phyloP scores from a whole-genome alignment of 2,888 invertebrate genomes.

The Carabus problematicus region DNA sequence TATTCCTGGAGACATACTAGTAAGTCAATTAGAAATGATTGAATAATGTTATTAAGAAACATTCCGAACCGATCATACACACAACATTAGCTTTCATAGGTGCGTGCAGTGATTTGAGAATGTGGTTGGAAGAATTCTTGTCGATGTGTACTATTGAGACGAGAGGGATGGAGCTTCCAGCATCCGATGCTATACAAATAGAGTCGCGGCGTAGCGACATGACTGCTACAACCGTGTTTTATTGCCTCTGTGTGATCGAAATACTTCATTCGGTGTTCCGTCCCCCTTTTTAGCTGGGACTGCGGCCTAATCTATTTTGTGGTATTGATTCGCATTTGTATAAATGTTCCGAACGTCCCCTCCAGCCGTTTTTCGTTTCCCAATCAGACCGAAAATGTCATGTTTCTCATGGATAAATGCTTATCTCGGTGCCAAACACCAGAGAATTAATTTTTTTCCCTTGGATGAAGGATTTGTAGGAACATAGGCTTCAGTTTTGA shows the following conservation, averaged over 20 bases:
- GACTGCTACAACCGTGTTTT: slow-evolving; percentile 33
- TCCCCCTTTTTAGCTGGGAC: neutral
- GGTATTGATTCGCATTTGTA: slow-evolving; percentile 39
- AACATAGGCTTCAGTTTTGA: slow-evolving; percentile 2
- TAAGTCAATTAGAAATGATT: no score
- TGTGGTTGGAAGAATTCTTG: no score
- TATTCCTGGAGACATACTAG: no score
- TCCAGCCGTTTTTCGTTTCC: neutral
- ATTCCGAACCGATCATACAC: no score
- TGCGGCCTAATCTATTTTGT: slow-evolving; percentile 32
- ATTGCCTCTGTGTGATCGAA: slow-evolving; percentile 30
- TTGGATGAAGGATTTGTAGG: neutral
- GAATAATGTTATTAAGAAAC: no score
- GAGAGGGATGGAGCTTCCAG: neutral
- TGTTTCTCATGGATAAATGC: slow-evolving; percentile 5
- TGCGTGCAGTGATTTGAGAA: no score
- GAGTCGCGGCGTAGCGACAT: slow-evolving; percentile 23
- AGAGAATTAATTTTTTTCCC: slow-evolving; percentile 3
- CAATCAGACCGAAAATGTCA: slow-evolving; percentile 7
- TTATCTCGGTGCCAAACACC: neutral
- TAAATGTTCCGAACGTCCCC: slow-evolving; percentile 22
- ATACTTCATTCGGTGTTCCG: slow-evolving; percentile 29
- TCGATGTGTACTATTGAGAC: no score
- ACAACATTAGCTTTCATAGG: no score
- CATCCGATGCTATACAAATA: slow-evolving; percentile 29